Evolutionary conservation across 2,888 invertebrate genomes (phyloP).

Genomic region (Nipponacmea schrenckii): DNA sequence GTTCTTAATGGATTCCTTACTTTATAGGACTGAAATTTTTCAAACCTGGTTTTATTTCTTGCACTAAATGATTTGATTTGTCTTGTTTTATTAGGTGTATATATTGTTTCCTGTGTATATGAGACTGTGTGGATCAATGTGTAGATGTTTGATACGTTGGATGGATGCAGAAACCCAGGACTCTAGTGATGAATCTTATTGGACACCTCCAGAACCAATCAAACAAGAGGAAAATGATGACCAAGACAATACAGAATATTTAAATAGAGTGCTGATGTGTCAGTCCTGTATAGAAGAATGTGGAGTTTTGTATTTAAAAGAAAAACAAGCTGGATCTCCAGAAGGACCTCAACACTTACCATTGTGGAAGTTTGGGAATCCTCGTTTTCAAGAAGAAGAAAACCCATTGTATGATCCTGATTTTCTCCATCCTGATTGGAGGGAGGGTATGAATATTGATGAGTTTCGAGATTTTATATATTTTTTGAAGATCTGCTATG

Average conservation of each 20-base stretch:
- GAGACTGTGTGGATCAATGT: conserved; percentile 52
- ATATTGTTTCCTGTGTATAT: conserved; percentile 50
- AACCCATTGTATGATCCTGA: conserved; percentile 18
- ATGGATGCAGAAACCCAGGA: conserved; percentile 42
- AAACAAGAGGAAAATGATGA: neutral
- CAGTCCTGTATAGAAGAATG: conserved; percentile 15
- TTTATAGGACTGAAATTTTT: too few species aligned
- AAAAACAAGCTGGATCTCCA: conserved; percentile 10
- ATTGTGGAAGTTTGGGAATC: conserved; percentile 14
- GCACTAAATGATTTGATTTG: too few species aligned
- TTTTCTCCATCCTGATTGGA: conserved; percentile 11
- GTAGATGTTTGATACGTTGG: conserved; percentile 49
- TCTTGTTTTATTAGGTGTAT: conserved; percentile 41
- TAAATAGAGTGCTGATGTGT: neutral
- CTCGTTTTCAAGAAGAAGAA: conserved; percentile 12
- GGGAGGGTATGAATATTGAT: conserved; percentile 12
- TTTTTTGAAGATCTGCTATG: neutral
- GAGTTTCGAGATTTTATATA: conserved; percentile 20
- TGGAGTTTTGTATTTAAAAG: conserved; percentile 13
- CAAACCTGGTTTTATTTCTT: too few species aligned
- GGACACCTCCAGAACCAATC: conserved; percentile 32
- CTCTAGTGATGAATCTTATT: conserved; percentile 46
- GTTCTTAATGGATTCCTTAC: too few species aligned
- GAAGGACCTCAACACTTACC: neutral
- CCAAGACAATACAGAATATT: neutral